Evolutionary conservation across 2,113 vertebrate genomes (phyloP).

Genomic region (Bubalus kerabau): DNA sequence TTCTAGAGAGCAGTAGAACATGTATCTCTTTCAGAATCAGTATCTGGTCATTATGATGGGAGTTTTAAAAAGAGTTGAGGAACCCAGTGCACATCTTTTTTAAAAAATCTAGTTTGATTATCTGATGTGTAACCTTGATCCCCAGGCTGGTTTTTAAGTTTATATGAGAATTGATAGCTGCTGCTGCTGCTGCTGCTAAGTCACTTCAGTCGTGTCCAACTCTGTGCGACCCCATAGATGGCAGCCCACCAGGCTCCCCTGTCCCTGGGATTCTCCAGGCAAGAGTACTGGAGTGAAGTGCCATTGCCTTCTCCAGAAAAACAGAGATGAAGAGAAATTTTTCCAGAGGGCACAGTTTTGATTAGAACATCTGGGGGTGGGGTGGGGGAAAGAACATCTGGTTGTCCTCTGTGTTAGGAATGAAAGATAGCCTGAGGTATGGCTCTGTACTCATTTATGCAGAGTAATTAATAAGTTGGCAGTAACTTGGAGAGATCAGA

Average conservation of each 20-base stretch:
- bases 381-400: not conserved
- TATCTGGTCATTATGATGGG: not conserved
- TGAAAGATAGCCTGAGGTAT: not conserved
- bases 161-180: not conserved
- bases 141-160: not conserved
- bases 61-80: constrained; percentile 8
- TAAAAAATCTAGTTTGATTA: not conserved
- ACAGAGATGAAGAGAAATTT: not conserved
- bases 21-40: not conserved
- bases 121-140: not conserved
- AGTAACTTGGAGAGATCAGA: not conserved
- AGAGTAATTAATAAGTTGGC: not conserved
- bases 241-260: no score
- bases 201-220: no score
- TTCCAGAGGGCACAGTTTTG: not conserved
- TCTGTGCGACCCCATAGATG: no score
- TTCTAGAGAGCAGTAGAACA: not conserved
- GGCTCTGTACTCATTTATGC: not conserved
- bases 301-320: not conserved
- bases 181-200: no score
- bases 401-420: constrained; percentile 15
- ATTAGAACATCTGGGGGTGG: not conserved
- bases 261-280: no score
- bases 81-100: not conserved
- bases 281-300: no score